Conservation (phyloP, 53 echinoderm and acorn worm species). For the Echinometra lucunter region DNA sequence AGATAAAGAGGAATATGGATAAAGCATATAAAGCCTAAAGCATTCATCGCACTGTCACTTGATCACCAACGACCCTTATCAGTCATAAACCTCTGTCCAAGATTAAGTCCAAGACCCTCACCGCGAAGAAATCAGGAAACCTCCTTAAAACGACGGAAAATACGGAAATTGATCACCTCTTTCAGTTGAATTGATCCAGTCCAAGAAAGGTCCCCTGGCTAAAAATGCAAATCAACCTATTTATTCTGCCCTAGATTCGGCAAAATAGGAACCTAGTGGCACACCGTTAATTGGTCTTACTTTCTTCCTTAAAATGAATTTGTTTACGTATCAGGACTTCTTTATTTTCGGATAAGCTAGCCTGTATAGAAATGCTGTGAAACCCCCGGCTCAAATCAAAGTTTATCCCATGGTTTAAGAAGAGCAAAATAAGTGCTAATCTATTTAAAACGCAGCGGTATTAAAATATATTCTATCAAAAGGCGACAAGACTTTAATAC, state of each 20-base stretch:
- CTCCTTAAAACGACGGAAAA: constrained; percentile 33
- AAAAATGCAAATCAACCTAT: background rate
- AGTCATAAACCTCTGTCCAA: background rate
- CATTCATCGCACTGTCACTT: background rate
- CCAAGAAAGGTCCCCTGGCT: background rate
- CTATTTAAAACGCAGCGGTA: too few species aligned
- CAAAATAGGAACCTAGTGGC: background rate
- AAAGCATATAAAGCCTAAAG: background rate
- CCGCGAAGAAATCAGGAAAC: constrained; percentile 3
- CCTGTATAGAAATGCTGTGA: too few species aligned
- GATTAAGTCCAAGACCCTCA: background rate
- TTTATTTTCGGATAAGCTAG: too few species aligned
- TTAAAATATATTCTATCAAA: too few species aligned
- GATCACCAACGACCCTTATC: background rate
- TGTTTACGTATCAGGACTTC: too few species aligned
- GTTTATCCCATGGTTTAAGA: too few species aligned
- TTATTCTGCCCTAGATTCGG: background rate
- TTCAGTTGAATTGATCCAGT: background rate
- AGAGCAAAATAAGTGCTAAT: too few species aligned
- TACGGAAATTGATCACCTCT: constrained; percentile 12
- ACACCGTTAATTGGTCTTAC: background rate
- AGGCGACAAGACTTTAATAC: too few species aligned
- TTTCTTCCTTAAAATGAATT: background rate
- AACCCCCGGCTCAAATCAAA: too few species aligned
- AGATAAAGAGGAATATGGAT: background rate